Evolutionary conservation across 2,113 vertebrate genomes (phyloP).

Genomic region (Martes martes): DNA sequence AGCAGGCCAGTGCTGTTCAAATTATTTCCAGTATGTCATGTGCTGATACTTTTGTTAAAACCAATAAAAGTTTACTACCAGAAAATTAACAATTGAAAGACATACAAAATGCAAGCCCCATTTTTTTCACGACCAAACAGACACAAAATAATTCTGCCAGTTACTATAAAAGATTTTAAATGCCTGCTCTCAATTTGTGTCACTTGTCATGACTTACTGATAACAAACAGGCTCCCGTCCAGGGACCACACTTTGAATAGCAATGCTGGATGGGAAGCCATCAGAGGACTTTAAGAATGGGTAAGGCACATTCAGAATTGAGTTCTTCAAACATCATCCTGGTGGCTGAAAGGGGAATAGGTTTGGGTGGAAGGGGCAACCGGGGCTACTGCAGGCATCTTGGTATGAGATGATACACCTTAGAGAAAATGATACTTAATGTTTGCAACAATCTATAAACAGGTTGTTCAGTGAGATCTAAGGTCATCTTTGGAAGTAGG

Average conservation of each 20-base stretch:
- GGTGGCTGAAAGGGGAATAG: not conserved
- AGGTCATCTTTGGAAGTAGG: conserved; percentile 3
- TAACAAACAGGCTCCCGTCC: not conserved
- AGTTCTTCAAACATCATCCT: not conserved
- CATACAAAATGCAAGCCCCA: not conserved
- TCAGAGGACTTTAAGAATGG: not conserved
- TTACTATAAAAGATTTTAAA: not conserved
- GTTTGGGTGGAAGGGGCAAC: not conserved
- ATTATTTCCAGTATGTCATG: not conserved
- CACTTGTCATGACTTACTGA: not conserved
- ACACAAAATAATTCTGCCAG: not conserved
- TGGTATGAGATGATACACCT: not conserved
- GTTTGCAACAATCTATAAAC: not conserved
- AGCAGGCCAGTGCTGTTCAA: not conserved
- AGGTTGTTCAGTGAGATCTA: not conserved
- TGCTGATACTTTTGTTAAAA: not conserved
- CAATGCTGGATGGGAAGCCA: not conserved
- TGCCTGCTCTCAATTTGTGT: not conserved
- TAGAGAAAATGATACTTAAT: not conserved
- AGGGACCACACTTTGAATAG: not conserved
- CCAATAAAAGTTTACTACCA: not conserved
- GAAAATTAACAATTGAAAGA: not conserved
- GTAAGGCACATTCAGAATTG: not conserved
- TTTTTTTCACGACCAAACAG: not conserved
- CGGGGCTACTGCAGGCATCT: not conserved